Evolutionary conservation across 2,888 invertebrate species (phyloP).

Genomic region (Melanargia galathea): DNA sequence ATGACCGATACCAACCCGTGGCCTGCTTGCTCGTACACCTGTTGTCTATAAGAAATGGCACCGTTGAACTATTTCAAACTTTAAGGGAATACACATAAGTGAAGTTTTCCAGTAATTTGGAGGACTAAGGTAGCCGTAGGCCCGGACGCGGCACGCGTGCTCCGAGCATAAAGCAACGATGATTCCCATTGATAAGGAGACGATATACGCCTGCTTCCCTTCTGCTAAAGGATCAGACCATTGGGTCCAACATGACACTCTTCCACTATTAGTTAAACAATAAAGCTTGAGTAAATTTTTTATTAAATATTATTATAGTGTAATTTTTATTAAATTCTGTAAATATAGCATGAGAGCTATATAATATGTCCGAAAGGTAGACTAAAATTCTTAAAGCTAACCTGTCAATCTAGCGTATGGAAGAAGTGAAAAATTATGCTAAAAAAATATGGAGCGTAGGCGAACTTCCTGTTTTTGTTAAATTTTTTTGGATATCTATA

Average conservation of each 20-base stretch:
- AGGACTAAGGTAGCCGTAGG: conserved; percentile 49
- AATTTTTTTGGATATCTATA: no score
- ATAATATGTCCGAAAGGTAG: no score
- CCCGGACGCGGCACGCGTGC: conserved; percentile 55
- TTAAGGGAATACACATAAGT: conserved; percentile 26
- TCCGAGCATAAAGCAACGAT: conserved; percentile 20
- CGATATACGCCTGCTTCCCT: not conserved
- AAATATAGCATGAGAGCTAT: no score
- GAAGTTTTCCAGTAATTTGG: not conserved
- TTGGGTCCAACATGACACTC: not conserved
- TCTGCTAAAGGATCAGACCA: not conserved
- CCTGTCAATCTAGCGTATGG: no score
- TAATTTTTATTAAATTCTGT: no score
- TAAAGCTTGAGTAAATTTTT: no score
- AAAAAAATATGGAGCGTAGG: no score
- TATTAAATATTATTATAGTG: no score
- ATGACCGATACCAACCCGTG: conserved; percentile 49
- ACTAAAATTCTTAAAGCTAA: no score
- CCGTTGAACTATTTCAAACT: conserved; percentile 21
- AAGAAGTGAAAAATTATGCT: no score
- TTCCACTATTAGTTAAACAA: no score
- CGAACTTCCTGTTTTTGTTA: no score
- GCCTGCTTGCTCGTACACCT: conserved; percentile 42
- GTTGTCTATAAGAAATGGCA: conserved; percentile 34
- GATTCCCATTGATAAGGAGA: not conserved